Conservation (phyloP, 2,888 invertebrate species). For the Folsomia candida region DNA sequence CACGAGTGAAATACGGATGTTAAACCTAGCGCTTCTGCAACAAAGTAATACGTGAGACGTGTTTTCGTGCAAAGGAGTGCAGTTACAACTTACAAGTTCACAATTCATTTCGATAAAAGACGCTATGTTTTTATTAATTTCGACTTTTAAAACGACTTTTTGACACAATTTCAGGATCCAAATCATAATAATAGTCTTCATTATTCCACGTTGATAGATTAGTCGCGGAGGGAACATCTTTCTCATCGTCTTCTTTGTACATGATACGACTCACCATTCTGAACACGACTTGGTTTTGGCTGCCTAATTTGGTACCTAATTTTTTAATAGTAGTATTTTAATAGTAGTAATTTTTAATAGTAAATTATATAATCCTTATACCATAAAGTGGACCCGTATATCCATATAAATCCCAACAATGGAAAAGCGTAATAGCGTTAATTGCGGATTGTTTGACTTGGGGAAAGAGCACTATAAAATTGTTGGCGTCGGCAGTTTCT, state of each 20-base stretch:
- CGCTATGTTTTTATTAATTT: no score
- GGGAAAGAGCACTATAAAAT: slow-evolving; percentile 38
- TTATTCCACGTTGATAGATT: no score
- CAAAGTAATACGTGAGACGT: no score
- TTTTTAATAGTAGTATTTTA: background rate
- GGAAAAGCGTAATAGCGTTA: slow-evolving; percentile 28
- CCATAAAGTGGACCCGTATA: slow-evolving; percentile 37
- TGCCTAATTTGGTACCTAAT: slow-evolving; percentile 36
- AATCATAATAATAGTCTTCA: no score
- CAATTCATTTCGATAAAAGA: no score
- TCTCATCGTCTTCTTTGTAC: slow-evolving; percentile 9
- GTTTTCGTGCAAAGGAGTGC: no score
- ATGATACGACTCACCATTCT: slow-evolving; percentile 36
- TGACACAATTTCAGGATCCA: background rate
- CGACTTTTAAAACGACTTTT: no score
- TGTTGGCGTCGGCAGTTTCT: slow-evolving; percentile 41
- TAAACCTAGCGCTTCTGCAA: no score
- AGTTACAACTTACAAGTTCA: no score
- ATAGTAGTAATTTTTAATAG: background rate
- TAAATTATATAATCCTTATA: no score
- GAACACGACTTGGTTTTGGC: slow-evolving; percentile 38
- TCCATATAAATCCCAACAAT: slow-evolving; percentile 41
- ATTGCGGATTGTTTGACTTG: slow-evolving; percentile 32
- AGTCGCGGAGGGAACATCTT: no score
- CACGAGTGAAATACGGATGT: no score